Percentiles rank a stretch among this genome's conserved stretches.
Evolutionary conservation across 2,797 vertebrate genomes (phyloP).

Genomic region (Aplochiton taeniatus): DNA sequence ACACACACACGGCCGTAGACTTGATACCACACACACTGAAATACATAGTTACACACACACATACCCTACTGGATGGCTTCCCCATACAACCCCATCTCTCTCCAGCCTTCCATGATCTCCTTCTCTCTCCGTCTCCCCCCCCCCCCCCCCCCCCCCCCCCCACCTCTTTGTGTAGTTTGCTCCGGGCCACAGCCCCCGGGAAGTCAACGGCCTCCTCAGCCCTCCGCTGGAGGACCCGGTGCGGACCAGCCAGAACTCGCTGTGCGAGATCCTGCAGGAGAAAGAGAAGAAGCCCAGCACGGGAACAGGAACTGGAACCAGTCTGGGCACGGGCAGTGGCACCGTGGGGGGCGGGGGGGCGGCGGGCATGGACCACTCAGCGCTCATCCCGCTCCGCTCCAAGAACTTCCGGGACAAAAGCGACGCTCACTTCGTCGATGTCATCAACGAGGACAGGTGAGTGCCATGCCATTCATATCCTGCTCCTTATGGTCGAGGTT

Average conservation of each 20-base stretch:
- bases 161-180: constrained; percentile 60
- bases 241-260: constrained; percentile 89
- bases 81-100: background rate
- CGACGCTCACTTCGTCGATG: constrained; percentile 95
- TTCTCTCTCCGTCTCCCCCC: too few species aligned
- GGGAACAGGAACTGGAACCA: constrained; percentile 66
- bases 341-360: constrained; percentile 42
- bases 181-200: constrained; percentile 79
- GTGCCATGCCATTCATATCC: constrained; percentile 12
- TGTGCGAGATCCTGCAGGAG: constrained; percentile 93
- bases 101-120: background rate
- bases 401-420: constrained; percentile 94
- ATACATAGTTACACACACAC: background rate
- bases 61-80: background rate
- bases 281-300: constrained; percentile 85
- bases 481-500: background rate
- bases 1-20: background rate
- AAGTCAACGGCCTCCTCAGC: constrained; percentile 88
- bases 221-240: constrained; percentile 87
- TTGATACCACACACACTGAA: background rate
- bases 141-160: background rate
- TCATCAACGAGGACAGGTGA: constrained; percentile 97
- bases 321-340: constrained; percentile 58
- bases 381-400: constrained; percentile 89
- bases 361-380: constrained; percentile 79